phyloP scores from a whole-genome alignment of 2,888 invertebrate genomes.

The Acleris literana region DNA sequence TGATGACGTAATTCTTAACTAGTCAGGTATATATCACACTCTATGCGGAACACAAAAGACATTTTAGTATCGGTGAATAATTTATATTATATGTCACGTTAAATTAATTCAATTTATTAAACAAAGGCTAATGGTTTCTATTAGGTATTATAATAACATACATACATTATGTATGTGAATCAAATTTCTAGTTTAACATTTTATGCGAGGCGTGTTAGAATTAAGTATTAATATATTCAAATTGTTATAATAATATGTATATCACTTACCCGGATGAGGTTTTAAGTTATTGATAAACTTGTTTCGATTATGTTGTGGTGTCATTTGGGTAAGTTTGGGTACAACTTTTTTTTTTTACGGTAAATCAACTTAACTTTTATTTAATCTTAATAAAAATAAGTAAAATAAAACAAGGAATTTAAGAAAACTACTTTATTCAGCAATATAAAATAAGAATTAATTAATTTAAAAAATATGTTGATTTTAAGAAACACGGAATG shows the following conservation, averaged over 20 bases:
- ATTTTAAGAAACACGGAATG: too few relatives aligned
- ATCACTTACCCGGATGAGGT: constrained; percentile 12
- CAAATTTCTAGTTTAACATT: constrained; percentile 22
- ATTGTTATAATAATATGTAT: constrained; percentile 10
- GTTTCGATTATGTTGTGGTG: not conserved
- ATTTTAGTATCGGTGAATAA: constrained; percentile 14
- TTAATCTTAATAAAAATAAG: too few relatives aligned
- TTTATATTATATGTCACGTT: constrained; percentile 20
- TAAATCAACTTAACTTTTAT: too few relatives aligned
- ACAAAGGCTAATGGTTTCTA: constrained; percentile 30
- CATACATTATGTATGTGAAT: constrained; percentile 35
- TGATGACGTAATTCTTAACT: not conserved
- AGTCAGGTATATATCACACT: not conserved
- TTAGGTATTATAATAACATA: constrained; percentile 29
- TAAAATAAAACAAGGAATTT: too few relatives aligned
- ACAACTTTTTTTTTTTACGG: too few relatives aligned
- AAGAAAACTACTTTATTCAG: too few relatives aligned
- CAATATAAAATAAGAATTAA: too few relatives aligned
- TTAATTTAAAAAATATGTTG: too few relatives aligned
- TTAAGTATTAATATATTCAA: constrained; percentile 30
- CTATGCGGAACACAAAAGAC: constrained; percentile 6
- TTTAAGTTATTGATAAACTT: constrained; percentile 15
- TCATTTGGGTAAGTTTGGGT: not conserved
- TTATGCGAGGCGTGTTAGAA: constrained; percentile 16
- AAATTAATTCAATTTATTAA: constrained; percentile 32